Percentiles rank a stretch among this genome's conserved stretches.
Conservation (phyloP, 2,113 vertebrate genomes). For the Anthoscopus minutus region DNA sequence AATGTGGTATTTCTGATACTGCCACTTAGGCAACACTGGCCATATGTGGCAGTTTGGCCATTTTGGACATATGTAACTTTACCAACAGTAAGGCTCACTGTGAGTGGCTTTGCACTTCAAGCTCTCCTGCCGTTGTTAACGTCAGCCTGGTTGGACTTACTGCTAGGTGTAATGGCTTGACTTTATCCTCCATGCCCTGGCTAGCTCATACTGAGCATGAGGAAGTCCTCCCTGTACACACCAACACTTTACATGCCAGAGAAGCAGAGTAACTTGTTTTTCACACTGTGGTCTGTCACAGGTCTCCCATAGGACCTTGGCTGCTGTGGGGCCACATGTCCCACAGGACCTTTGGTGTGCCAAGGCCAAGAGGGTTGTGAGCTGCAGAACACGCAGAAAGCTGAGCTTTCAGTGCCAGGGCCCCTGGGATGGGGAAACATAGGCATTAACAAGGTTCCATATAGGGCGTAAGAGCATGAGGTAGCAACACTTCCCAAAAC, state of each 20-base stretch:
- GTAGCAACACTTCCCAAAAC: background rate
- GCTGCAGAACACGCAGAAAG: background rate
- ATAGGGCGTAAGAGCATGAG: background rate
- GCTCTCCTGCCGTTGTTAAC: background rate
- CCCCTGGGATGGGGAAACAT: background rate
- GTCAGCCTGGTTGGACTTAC: background rate
- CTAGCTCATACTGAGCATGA: background rate
- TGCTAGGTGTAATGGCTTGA: background rate
- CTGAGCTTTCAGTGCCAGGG: accelerated
- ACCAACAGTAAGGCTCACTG: background rate
- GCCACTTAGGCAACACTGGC: background rate
- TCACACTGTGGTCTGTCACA: background rate
- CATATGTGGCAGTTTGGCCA: background rate
- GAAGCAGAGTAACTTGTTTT: background rate
- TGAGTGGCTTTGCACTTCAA: background rate
- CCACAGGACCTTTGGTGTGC: background rate
- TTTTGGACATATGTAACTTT: background rate
- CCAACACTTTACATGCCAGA: background rate
- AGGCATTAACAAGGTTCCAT: background rate
- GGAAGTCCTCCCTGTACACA: background rate
- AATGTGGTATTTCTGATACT: background rate
- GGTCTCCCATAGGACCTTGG: accelerated
- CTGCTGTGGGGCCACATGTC: accelerated
- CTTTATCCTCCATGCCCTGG: background rate
- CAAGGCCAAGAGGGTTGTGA: background rate